Base-by-base conservation (phyloP, 2,888 invertebrate species). In the Stratiomys singularior region DNA sequence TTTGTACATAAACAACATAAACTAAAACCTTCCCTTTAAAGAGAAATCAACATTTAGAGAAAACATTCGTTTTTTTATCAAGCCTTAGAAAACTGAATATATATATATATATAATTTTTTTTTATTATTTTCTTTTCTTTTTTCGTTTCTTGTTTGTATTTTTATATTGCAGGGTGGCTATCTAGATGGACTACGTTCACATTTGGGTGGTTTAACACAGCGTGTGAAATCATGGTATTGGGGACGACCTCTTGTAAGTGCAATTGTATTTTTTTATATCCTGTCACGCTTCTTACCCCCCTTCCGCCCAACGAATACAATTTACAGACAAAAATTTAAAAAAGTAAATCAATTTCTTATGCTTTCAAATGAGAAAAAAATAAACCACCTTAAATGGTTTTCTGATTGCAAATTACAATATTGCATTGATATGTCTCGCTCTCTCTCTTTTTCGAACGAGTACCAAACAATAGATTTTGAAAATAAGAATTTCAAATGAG, bases 221-320 rank as follows among this genome's bases (percentile, higher is more conserved):
- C 95, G 94, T 93, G 95, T 95, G 91, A 95, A 95, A 92, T 95
- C 95, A 91, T 96, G 96, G 95, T 96, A 96, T 93, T 95, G 95
- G 95, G 96, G 95, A 91, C 93, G 95, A 92, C 95, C 95, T 93
- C 94, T 95, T 92, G 95, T 95, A 95, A 95, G 95, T 95, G 91
- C 87, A 87, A 86, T 86, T 86, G 85, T 87, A 85, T 85, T 85
- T 80, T 78, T 78, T 64, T 71, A 47, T 64, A 30, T 69, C 46
- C 44, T 7, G 21, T 46, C 63, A 63, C 37, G 76, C 76, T 69
- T 71, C 64, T 74, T 78, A 63, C 23, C n/a, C n/a, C n/a, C n/a
- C 21, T 47, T 69, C 25, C 18, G 5, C 15, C 23, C 1, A 37
- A 52, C 1, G 28, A 56, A 52, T 11, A 72, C 15, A 52, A 72